These are phyloP conservation scores for Drosophila mulleri DNA, from an alignment of 2,888 invertebrate genomes.

Conservation along the genomic window DNA sequence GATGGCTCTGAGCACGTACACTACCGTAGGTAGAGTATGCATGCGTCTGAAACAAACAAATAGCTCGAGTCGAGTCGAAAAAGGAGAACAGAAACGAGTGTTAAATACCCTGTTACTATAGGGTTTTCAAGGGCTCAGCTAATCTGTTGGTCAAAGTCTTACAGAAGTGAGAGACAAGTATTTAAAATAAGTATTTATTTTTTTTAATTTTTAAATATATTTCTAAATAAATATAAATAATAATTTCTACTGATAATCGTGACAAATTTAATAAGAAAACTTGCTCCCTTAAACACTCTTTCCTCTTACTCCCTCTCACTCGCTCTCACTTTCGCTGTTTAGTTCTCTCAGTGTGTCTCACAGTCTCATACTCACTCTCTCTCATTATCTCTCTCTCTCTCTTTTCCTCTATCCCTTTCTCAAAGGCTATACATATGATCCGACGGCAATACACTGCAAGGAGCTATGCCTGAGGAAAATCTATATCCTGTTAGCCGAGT, in stretches of 20 bases:
- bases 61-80: not conserved
- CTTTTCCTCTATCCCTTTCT: not conserved
- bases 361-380: too few relatives aligned
- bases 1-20: constrained; percentile 40
- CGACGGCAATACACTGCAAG: not conserved
- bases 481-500: constrained; percentile 10
- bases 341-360: too few relatives aligned
- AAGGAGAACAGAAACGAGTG: not conserved
- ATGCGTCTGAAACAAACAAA: constrained; percentile 22
- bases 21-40: constrained; percentile 47
- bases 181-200: too few relatives aligned
- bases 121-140: not conserved
- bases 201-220: too few relatives aligned
- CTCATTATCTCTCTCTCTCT: not conserved
- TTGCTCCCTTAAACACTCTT: too few relatives aligned
- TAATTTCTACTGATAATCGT: too few relatives aligned
- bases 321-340: too few relatives aligned
- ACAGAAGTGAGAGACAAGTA: too few relatives aligned
- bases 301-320: too few relatives aligned
- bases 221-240: too few relatives aligned
- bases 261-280: too few relatives aligned
- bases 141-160: not conserved
- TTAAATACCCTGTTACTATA: not conserved
- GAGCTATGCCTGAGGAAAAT: constrained; percentile 21
- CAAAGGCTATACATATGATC: not conserved